Conservation (phyloP, 35 echinoderm and acorn worm genomes). For the Apostichopus californicus region DNA sequence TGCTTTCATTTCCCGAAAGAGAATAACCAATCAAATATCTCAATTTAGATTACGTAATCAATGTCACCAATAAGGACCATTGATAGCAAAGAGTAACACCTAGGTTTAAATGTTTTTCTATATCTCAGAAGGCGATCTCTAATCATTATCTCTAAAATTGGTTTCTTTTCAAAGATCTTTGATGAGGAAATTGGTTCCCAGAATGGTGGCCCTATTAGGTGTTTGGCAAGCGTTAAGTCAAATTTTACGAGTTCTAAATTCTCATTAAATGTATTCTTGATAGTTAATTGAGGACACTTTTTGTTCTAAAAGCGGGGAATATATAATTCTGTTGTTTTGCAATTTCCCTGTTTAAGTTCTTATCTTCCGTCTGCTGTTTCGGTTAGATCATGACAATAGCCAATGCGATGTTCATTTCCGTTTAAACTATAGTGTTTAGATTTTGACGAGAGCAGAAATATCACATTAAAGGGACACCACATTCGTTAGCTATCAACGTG, state of each 20-base stretch:
- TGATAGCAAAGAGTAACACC: neutral
- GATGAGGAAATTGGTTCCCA: neutral
- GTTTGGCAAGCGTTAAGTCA: neutral
- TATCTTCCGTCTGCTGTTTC: no score
- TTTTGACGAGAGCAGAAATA: no score
- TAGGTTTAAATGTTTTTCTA: neutral
- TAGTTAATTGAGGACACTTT: slow-evolving; percentile 1
- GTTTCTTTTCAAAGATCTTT: neutral
- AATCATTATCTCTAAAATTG: neutral
- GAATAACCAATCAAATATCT: neutral
- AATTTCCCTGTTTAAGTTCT: no score
- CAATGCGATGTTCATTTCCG: no score
- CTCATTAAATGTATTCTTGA: slow-evolving; percentile 1
- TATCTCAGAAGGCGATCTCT: neutral
- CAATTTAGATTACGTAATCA: neutral
- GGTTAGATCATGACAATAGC: no score
- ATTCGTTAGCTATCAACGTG: no score
- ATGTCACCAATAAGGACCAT: neutral
- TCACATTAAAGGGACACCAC: no score
- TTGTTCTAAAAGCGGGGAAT: no score
- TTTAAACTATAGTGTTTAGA: no score
- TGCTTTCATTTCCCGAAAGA: neutral
- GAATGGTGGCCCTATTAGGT: neutral
- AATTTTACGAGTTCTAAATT: neutral
- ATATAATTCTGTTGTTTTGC: no score